Percentiles rank a stretch among this genome's conserved stretches.
Conservation (phyloP, 2,797 vertebrate genomes). For the Sebastolobus altivelis region DNA sequence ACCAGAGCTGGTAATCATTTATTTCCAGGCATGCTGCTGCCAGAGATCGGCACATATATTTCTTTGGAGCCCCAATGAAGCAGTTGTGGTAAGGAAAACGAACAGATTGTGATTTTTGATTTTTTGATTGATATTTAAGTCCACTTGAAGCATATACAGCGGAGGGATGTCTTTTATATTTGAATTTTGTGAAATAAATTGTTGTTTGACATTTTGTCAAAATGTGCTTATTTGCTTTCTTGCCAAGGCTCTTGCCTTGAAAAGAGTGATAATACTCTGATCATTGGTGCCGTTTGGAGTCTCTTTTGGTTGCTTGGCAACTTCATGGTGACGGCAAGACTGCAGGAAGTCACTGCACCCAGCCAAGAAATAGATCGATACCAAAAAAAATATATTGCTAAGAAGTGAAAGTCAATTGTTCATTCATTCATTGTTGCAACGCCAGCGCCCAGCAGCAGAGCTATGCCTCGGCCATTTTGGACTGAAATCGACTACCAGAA, state of each 20-base stretch:
- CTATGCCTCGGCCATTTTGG: no score
- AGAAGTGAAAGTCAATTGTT: no score
- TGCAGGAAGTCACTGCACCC: not conserved
- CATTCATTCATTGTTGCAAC: no score
- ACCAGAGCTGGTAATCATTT: slow-evolving; percentile 83
- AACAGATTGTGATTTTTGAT: slow-evolving; percentile 21
- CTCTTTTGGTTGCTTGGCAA: not conserved
- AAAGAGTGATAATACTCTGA: not conserved
- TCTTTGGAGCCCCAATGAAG: slow-evolving; percentile 33
- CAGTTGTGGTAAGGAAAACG: slow-evolving; percentile 39
- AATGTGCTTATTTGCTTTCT: not conserved
- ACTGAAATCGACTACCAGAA: no score
- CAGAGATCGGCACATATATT: slow-evolving; percentile 61
- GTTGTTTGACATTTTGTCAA: not conserved
- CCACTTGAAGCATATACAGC: not conserved
- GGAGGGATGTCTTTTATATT: not conserved
- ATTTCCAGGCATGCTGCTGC: slow-evolving; percentile 71
- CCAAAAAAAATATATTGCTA: no score
- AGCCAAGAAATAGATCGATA: not conserved
- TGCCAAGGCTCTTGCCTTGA: not conserved
- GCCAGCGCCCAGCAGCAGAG: no score
- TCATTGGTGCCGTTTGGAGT: not conserved
- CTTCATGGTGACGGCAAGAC: not conserved
- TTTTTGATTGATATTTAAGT: not conserved
- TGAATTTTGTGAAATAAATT: not conserved